A percentile compares a stretch with the other conserved stretches of the same genome.
Conservation (phyloP, 2,797 vertebrate species). For the Gymnocypris eckloni region DNA sequence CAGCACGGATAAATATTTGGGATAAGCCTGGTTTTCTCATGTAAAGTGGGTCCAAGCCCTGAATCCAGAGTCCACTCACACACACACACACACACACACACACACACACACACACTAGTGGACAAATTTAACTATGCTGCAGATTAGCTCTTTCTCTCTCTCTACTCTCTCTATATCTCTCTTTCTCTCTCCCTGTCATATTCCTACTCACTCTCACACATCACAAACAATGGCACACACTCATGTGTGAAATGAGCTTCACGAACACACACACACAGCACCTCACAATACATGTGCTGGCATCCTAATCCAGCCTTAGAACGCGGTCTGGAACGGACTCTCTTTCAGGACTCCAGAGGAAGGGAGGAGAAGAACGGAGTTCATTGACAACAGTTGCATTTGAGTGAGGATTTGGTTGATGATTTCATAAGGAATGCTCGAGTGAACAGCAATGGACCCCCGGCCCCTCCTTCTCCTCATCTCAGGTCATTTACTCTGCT, state of each 20-base stretch:
- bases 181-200: conserved; percentile 37
- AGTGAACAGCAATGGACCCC: conserved; percentile 69
- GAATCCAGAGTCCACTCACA: conserved; percentile 30
- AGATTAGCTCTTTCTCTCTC: conserved; percentile 35
- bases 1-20: conserved; percentile 83
- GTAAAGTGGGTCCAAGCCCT: conserved; percentile 74
- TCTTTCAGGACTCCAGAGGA: conserved; percentile 48
- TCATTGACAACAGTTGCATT: conserved; percentile 76
- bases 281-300: conserved; percentile 52
- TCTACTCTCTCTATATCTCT: conserved; percentile 29
- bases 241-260: conserved; percentile 84
- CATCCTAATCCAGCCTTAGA: conserved; percentile 56
- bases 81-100: conserved; percentile 5
- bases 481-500: conserved; percentile 57
- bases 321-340: conserved; percentile 42
- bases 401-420: conserved; percentile 74
- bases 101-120: conserved; percentile 10
- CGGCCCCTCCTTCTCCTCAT: conserved; percentile 35
- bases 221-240: conserved; percentile 73
- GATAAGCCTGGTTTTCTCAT: conserved; percentile 85
- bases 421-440: conserved; percentile 76
- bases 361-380: conserved; percentile 57
- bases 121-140: conserved; percentile 33
- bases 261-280: conserved; percentile 69
- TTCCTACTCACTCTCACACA: conserved; percentile 44